Evolutionary conservation across 1,140 invertebrate genomes (phyloP).

Genomic region (Micrasema longulum): DNA sequence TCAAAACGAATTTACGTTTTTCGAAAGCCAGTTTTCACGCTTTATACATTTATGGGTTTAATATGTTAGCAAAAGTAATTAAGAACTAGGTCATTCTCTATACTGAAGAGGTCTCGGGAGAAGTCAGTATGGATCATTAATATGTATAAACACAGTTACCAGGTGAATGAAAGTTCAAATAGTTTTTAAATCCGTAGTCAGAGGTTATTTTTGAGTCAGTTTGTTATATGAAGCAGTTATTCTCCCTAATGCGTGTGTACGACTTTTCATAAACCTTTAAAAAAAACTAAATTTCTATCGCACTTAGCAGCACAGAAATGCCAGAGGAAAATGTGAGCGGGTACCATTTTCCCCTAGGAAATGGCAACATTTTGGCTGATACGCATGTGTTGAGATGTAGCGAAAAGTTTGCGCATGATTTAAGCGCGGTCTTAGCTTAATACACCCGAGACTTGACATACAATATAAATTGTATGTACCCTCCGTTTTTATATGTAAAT

Average conservation of each 20-base stretch:
- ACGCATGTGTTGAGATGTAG: conserved; percentile 19
- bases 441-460: neutral
- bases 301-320: conserved; percentile 35
- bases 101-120: too few relatives aligned
- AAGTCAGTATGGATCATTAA: too few relatives aligned
- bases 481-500: neutral
- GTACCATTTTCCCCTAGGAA: conserved; percentile 21
- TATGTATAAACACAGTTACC: too few relatives aligned
- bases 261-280: conserved; percentile 46
- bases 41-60: neutral
- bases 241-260: conserved; percentile 26
- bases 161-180: too few relatives aligned
- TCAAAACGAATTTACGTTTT: too few relatives aligned
- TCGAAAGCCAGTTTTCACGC: too few relatives aligned
- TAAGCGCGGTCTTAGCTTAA: conserved; percentile 17
- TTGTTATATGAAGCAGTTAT: neutral
- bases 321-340: conserved; percentile 50
- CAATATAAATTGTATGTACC: conserved; percentile 4
- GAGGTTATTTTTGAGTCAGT: too few relatives aligned
- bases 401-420: conserved; percentile 29
- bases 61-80: too few relatives aligned
- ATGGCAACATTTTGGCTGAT: conserved; percentile 27
- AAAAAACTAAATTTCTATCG: conserved; percentile 31
- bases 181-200: too few relatives aligned
- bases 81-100: too few relatives aligned